Conservation (phyloP, 2,797 vertebrate genomes). For the Pterois miles region DNA sequence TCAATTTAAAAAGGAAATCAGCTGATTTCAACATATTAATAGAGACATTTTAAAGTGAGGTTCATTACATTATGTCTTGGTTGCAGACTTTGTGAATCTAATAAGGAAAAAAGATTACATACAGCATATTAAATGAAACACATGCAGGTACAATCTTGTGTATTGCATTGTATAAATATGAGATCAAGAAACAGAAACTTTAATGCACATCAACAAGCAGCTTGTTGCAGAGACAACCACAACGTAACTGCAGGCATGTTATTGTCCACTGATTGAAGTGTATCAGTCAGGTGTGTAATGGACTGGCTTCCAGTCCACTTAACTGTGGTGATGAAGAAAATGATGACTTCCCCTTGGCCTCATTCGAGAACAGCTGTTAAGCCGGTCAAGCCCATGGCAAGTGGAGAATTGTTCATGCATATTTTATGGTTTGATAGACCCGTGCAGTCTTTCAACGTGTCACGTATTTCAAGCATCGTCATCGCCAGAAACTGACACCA, state of each 20-base stretch:
- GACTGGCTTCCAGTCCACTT: conserved; percentile 3
- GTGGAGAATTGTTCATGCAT: conserved; percentile 9
- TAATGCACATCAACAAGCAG: background rate
- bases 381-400: background rate
- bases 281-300: background rate
- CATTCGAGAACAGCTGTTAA: background rate
- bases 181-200: background rate
- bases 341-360: background rate
- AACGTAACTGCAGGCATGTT: background rate
- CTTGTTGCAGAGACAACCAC: background rate
- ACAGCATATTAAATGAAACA: background rate
- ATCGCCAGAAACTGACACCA: background rate
- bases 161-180: background rate
- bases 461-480: background rate
- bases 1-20: background rate
- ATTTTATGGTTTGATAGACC: background rate
- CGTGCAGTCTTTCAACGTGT: background rate
- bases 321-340: conserved; percentile 25
- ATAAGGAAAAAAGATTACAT: background rate
- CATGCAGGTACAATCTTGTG: background rate
- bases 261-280: conserved; percentile 22
- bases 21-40: background rate
- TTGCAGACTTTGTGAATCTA: background rate
- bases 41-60: background rate
- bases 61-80: background rate